Conservation (phyloP, 2,113 vertebrate genomes). For the Pan paniscus region DNA sequence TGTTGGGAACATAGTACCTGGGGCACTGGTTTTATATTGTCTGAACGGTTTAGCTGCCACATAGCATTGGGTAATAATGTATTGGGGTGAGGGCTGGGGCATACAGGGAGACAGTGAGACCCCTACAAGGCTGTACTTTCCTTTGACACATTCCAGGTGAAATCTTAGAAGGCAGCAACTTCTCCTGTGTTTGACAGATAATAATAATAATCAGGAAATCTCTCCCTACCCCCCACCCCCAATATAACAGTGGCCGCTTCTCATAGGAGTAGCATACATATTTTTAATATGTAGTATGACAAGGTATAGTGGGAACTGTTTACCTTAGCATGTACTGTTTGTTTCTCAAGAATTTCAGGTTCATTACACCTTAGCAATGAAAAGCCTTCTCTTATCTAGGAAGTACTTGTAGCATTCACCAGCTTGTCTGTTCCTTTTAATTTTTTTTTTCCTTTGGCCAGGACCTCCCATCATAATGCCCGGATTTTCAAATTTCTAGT, state of each 20-base stretch:
- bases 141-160: not conserved
- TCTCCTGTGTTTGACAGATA: not conserved
- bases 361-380: not conserved
- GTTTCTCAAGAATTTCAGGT: not conserved
- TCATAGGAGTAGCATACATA: not conserved
- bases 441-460: not conserved
- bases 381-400: not conserved
- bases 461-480: not conserved
- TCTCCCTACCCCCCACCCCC: not conserved
- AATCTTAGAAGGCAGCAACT: not conserved
- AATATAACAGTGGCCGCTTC: not conserved
- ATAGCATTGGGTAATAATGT: not conserved
- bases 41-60: not conserved
- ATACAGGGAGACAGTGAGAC: not conserved
- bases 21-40: not conserved
- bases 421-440: constrained; percentile 4
- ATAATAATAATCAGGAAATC: not conserved
- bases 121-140: not conserved
- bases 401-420: not conserved
- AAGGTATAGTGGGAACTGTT: constrained; percentile 5
- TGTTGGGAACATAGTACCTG: not conserved
- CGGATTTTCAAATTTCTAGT: constrained; percentile 13
- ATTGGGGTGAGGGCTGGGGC: not conserved
- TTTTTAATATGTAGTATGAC: constrained; percentile 38
- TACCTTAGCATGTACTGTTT: not conserved